Evolutionary conservation across 2,113 vertebrate genomes (phyloP).

Genomic region (Typhlomys cinereus): DNA sequence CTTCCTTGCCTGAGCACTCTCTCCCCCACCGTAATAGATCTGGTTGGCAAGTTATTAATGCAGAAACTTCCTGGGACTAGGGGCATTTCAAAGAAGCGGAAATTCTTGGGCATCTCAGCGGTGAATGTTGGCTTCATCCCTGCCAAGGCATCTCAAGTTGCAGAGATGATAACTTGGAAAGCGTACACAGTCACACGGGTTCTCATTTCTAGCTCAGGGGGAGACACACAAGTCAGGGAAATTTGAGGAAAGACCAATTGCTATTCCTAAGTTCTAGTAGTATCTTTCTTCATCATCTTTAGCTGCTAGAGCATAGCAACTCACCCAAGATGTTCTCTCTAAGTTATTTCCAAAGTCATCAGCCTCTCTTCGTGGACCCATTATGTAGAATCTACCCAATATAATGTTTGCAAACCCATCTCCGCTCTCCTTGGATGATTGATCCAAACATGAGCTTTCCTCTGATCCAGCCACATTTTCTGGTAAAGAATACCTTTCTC

Average conservation of each 20-base stretch:
- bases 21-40: conserved; percentile 48
- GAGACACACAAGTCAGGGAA: not conserved
- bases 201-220: not conserved
- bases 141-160: not conserved
- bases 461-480: not conserved
- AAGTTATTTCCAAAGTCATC: not conserved
- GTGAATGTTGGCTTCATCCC: not conserved
- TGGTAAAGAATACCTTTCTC: not conserved
- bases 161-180: conserved; percentile 5
- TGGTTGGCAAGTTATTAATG: conserved; percentile 42
- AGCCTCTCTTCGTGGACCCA: not conserved
- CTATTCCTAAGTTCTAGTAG: not conserved
- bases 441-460: not conserved
- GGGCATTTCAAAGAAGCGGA: conserved; percentile 55
- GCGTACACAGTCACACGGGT: not conserved
- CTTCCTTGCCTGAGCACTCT: conserved; percentile 48
- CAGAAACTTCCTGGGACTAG: conserved; percentile 52
- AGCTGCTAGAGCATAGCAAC: not conserved
- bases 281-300: conserved; percentile 10
- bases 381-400: not conserved
- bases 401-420: not conserved
- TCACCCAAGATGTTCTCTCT: not conserved
- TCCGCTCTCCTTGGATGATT: not conserved
- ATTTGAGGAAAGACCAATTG: not conserved
- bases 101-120: conserved; percentile 18